Evolutionary conservation across 2,113 vertebrate genomes (phyloP).

Genomic region (Pseudorectes ferrugineus): DNA sequence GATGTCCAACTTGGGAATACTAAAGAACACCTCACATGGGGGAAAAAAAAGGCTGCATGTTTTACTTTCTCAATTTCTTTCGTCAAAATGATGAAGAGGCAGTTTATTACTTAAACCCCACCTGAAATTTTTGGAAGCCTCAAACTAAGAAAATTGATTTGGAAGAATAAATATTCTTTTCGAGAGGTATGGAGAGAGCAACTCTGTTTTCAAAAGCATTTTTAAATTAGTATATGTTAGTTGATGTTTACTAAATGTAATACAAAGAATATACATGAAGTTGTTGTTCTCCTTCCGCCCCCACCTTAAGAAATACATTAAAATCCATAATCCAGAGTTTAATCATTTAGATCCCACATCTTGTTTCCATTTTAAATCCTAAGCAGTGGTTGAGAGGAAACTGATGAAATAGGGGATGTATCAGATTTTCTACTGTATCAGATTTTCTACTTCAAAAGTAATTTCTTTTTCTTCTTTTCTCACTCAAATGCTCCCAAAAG

Average conservation of each 20-base stretch:
- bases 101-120: neutral
- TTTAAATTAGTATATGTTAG: neutral
- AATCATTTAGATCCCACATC: neutral
- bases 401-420: neutral
- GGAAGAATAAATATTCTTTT: neutral
- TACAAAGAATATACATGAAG: neutral
- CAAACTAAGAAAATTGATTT: neutral
- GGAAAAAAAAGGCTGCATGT: fast-evolving
- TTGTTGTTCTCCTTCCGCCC: fast-evolving
- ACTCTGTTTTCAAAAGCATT: neutral
- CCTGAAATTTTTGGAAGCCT: neutral
- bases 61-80: neutral
- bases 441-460: neutral
- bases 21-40: neutral
- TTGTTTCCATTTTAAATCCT: neutral
- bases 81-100: neutral
- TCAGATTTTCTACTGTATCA: neutral
- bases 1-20: neutral
- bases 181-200: neutral
- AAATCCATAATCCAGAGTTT: neutral
- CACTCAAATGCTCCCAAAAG: neutral
- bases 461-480: neutral
- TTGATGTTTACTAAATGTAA: neutral
- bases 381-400: neutral
- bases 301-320: neutral